A percentile compares a stretch with the other conserved stretches of the same genome.
phyloP scores from a whole-genome alignment of 2,797 vertebrate genomes.

The Balearica regulorum region DNA sequence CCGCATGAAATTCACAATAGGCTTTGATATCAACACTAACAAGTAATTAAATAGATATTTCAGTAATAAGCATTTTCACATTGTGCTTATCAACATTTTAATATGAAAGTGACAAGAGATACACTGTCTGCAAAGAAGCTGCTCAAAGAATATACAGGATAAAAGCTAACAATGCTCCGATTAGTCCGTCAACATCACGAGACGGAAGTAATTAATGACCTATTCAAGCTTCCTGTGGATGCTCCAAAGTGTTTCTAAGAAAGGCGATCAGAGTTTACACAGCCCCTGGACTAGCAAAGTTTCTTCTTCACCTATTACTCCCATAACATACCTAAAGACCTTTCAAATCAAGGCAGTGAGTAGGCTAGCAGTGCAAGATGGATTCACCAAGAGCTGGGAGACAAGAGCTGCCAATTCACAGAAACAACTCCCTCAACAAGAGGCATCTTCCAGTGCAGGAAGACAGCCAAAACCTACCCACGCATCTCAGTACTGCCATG shows the following conservation, averaged over 20 bases:
- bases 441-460: not conserved
- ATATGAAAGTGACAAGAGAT: not conserved
- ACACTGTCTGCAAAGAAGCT: not conserved
- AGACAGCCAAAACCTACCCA: not conserved
- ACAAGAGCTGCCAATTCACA: not conserved
- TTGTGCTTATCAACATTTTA: not conserved
- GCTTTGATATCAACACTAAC: not conserved
- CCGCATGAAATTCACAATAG: not conserved
- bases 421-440: not conserved
- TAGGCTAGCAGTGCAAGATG: not conserved
- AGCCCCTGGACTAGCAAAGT: not conserved
- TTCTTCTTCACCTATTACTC: not conserved
- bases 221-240: not conserved
- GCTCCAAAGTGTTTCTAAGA: not conserved
- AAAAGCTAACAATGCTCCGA: not conserved
- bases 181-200: fast-evolving
- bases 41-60: not conserved
- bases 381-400: not conserved
- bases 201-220: not conserved
- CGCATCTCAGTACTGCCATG: fast-evolving
- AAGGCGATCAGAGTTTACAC: not conserved
- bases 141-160: not conserved
- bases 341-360: not conserved
- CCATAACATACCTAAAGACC: not conserved
- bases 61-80: not conserved